A percentile compares a stretch with the other conserved stretches of the same genome.
Evolutionary conservation across 2,113 vertebrate species (phyloP).

Genomic region (Zosterops hypoxanthus): DNA sequence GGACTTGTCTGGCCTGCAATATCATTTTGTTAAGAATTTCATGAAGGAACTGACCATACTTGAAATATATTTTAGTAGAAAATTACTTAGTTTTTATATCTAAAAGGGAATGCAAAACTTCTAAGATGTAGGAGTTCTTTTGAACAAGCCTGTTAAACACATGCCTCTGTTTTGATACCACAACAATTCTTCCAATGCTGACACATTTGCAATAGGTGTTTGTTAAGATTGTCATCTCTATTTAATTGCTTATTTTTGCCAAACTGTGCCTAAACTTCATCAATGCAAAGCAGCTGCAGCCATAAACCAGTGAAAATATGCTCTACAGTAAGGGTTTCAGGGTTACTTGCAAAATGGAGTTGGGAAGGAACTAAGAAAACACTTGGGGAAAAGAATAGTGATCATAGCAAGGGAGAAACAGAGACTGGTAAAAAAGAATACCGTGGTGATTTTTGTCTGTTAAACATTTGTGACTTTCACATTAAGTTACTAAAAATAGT

Average conservation of each 20-base stretch:
- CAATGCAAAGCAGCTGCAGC: not conserved
- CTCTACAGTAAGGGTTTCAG: not conserved
- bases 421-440: not conserved
- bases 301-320: not conserved
- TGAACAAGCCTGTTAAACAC: not conserved
- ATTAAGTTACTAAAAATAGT: not conserved
- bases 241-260: not conserved
- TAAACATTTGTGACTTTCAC: not conserved
- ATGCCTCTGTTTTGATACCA: not conserved
- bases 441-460: not conserved
- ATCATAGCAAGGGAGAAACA: not conserved
- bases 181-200: not conserved
- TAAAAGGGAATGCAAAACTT: not conserved
- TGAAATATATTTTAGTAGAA: not conserved
- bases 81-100: not conserved
- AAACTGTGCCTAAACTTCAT: not conserved
- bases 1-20: not conserved
- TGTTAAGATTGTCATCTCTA: not conserved
- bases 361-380: not conserved
- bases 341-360: not conserved
- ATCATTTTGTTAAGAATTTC: not conserved
- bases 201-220: not conserved
- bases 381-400: not conserved
- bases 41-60: not conserved
- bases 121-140: not conserved